Evolutionary conservation across 1,140 invertebrate genomes (phyloP).

Genomic region (Nephila pilipes): DNA sequence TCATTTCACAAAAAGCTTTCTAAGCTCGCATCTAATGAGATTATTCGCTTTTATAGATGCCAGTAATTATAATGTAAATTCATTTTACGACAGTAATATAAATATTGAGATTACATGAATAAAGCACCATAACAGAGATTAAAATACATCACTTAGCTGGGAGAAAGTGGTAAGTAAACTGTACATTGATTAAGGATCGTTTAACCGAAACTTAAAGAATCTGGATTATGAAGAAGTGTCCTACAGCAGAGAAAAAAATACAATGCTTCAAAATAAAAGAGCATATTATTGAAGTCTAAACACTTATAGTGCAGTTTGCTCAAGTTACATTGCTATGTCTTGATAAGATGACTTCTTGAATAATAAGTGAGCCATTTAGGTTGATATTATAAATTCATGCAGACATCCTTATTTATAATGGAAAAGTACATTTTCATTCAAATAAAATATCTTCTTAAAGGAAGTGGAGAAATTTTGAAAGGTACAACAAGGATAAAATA

Average conservation of each 20-base stretch:
- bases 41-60: slow-evolving; percentile 22
- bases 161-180: neutral
- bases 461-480: too few species aligned
- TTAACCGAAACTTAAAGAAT: neutral
- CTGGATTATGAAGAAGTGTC: neutral
- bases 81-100: slow-evolving; percentile 35
- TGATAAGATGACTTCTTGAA: neutral
- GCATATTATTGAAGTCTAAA: too few species aligned
- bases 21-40: slow-evolving; percentile 27
- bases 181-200: neutral
- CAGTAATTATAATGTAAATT: slow-evolving; percentile 41
- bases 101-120: slow-evolving; percentile 38
- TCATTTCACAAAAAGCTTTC: slow-evolving; percentile 49
- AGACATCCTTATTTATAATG: neutral
- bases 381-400: neutral
- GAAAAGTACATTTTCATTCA: too few species aligned
- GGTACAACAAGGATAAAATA: too few species aligned
- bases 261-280: neutral
- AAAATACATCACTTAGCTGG: neutral
- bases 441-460: too few species aligned
- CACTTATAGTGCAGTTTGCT: too few species aligned
- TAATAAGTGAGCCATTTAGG: neutral
- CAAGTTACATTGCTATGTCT: too few species aligned
- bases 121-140: neutral
- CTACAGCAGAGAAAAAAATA: neutral